Evolutionary conservation across 2,797 vertebrate genomes (phyloP).

Genomic region (Crocidura indochinensis): DNA sequence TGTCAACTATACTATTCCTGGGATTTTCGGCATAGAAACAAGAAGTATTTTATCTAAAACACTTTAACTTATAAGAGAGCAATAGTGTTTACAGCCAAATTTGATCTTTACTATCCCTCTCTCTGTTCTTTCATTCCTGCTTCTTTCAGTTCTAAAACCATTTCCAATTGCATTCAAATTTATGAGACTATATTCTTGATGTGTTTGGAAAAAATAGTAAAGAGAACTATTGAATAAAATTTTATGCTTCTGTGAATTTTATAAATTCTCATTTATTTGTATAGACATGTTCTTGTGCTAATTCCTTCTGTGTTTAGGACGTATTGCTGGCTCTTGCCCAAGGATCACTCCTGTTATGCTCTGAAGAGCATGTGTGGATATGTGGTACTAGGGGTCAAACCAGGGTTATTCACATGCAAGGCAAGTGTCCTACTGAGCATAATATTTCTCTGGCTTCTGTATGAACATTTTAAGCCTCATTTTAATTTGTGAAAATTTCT

Average conservation of each 20-base stretch:
- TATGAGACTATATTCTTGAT: slow-evolving; percentile 82
- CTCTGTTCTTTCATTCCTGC: slow-evolving; percentile 70
- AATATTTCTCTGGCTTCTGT: no score
- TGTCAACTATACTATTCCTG: slow-evolving; percentile 29
- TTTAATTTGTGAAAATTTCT: slow-evolving; percentile 54
- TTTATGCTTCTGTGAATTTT: slow-evolving; percentile 70
- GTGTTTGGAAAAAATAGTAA: slow-evolving; percentile 73
- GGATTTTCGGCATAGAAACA: slow-evolving; percentile 39
- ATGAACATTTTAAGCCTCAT: slow-evolving; percentile 26
- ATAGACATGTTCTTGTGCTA: no score
- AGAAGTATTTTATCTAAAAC: slow-evolving; percentile 72
- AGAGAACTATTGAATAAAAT: slow-evolving; percentile 68
- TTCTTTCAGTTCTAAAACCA: slow-evolving; percentile 76
- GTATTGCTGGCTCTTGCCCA: no score
- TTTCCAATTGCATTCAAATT: slow-evolving; percentile 81
- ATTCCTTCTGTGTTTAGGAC: no score
- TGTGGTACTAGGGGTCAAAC: no score
- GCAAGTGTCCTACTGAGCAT: no score
- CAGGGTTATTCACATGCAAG: no score
- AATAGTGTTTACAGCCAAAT: slow-evolving; percentile 68
- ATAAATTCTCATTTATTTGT: no score
- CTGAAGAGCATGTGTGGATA: no score
- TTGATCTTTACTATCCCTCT: slow-evolving; percentile 72
- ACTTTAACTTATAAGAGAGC: slow-evolving; percentile 71
- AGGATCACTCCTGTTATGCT: no score